Evolutionary conservation across 2,113 vertebrate genomes (phyloP), one percentile per base, ranked within the genome.

Genomic region (Rhineura floridana): DNA sequence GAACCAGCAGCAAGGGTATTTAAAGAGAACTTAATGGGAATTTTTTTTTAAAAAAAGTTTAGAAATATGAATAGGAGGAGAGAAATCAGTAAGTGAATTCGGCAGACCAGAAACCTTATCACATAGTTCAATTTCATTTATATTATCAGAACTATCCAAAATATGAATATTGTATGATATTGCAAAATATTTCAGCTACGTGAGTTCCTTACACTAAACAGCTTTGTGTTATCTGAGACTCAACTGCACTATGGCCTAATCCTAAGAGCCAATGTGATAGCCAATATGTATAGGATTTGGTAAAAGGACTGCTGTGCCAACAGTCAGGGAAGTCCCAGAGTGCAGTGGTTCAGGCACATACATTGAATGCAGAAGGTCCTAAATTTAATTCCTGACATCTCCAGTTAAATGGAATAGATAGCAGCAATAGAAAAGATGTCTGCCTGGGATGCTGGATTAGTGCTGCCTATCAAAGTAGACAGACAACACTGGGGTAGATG

Each of bases 1-100:
- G 92, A 95, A 94, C 93, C 93, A 92, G 90, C 33, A 92, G 93
- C 87, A 90, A 91, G 46, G 92, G 86, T 92, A 89, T 91, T 96
- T 93, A 93, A 89, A 63, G 65, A 92, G 81, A 92, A 67, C 88
- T 91, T 93, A 94, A 95, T 77, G 30, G 89, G 92, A 94, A 90
- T 83, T 83, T 83, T 75, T 19, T 63, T 17, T 2, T 4, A 65
- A 21, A 46, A 72, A 78, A 87, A 90, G 87, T 92, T 91, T 86
- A 92, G 90, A 83, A 91, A 91, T 91, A 84, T 0, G 1, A 88
- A 84, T 73, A 59, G 73, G 86, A 70, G 59, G 55, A 91, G 90
- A 89, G 89, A 83, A 91, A 92, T 84, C 87, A 93, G 92, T 83
- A 95, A 94, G 89, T 89, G 85, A 93, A 93, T 93, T 93, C 83